These are phyloP conservation scores for Atherinomorus stipes DNA, from an alignment of 2,113 vertebrate genomes.

Conservation along the genomic window DNA sequence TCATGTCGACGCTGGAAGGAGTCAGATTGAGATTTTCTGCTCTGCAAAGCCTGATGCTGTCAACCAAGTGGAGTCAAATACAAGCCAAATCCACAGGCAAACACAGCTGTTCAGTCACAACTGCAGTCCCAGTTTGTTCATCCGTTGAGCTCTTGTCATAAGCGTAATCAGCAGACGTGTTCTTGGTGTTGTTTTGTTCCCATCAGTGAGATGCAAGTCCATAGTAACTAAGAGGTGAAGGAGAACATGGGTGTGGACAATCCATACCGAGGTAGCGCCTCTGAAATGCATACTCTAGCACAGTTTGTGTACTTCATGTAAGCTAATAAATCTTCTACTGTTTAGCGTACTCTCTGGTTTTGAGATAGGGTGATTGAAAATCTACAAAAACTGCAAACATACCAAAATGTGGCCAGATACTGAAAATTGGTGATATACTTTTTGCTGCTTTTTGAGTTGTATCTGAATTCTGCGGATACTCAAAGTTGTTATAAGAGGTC, in stretches of 20 bases:
- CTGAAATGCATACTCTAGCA: constrained; percentile 16
- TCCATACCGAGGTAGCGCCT: constrained; percentile 15
- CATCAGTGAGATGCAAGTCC: constrained; percentile 10
- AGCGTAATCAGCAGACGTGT: constrained; percentile 26
- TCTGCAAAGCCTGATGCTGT: constrained; percentile 9
- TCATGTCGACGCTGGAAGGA: constrained; percentile 20
- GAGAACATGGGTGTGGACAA: background rate
- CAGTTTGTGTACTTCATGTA: background rate
- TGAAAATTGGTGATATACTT: constrained; percentile 1
- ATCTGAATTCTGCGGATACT: constrained; percentile 13
- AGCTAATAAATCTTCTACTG: background rate
- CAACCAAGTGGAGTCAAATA: background rate
- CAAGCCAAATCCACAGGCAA: constrained; percentile 22
- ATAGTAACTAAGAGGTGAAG: constrained; percentile 5
- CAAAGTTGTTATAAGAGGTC: constrained; percentile 12
- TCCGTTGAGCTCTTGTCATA: constrained; percentile 16
- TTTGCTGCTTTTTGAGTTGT: background rate
- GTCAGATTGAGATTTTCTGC: constrained; percentile 4
- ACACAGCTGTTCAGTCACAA: constrained; percentile 19
- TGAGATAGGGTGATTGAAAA: background rate
- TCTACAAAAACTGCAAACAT: background rate
- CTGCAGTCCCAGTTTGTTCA: constrained; percentile 30
- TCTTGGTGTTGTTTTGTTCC: constrained; percentile 19
- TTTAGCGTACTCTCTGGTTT: constrained; percentile 11
- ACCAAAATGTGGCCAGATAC: background rate